These are phyloP conservation scores for Dryomyza anilis DNA, from an alignment of 2,888 invertebrate genomes.

Conservation along the genomic window DNA sequence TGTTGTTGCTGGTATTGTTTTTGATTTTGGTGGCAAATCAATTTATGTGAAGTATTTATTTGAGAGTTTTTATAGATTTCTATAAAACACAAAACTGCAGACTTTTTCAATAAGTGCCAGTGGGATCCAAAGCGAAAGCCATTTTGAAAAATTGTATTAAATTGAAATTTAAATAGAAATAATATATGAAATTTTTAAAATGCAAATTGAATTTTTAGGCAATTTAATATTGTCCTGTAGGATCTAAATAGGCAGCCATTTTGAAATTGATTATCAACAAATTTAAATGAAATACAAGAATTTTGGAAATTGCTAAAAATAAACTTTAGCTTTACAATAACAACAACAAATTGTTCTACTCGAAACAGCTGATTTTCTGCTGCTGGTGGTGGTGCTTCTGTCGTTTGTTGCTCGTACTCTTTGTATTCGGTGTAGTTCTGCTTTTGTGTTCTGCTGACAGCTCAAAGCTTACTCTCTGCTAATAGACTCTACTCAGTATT, in stretches of 20 bases:
- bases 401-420: background rate
- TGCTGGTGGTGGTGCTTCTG: conserved; percentile 12
- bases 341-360: no score
- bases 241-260: conserved; percentile 57
- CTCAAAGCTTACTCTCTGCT: conserved; percentile 18
- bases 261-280: conserved; percentile 15
- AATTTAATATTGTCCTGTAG: conserved; percentile 58
- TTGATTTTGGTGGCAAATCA: background rate
- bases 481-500: no score
- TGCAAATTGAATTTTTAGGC: background rate
- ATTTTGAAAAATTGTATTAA: conserved; percentile 40
- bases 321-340: no score
- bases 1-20: conserved; percentile 31
- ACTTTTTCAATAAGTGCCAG: conserved; percentile 55
- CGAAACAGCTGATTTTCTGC: conserved; percentile 25
- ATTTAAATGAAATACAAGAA: background rate
- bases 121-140: conserved; percentile 57
- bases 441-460: conserved; percentile 15
- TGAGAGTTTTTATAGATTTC: no score
- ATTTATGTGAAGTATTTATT: no score
- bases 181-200: background rate
- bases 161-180: background rate
- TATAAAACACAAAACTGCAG: no score
- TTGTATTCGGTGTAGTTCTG: background rate
- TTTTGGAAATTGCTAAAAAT: no score